phyloP scores from a whole-genome alignment of 2,888 invertebrate genomes.

The Alloscopus bannaensis region DNA sequence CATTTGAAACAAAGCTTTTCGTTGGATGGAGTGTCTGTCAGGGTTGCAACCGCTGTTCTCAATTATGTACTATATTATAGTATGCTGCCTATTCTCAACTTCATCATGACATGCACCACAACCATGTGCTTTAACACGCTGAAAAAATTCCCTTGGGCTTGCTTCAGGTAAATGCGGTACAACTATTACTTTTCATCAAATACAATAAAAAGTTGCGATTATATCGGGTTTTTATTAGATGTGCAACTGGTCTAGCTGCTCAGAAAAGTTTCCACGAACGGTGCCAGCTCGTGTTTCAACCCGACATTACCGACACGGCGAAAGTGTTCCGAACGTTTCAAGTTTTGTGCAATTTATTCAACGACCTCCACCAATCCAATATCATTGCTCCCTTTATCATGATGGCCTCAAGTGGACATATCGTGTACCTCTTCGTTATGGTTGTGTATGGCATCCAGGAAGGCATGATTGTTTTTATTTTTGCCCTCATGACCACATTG shows the following conservation, averaged over 20 bases:
- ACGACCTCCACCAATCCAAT: not conserved
- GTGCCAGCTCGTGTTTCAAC: no score
- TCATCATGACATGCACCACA: conserved; percentile 11
- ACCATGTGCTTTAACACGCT: conserved; percentile 1
- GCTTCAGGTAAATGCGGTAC: conserved; percentile 12
- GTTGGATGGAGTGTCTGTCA: no score
- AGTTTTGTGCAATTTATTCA: conserved; percentile 15
- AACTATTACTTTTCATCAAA: not conserved
- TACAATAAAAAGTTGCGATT: not conserved
- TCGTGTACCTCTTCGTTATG: conserved; percentile 22
- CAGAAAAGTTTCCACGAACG: no score
- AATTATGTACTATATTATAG: not conserved
- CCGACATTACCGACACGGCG: no score
- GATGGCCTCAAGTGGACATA: conserved; percentile 1
- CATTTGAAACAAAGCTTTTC: not conserved
- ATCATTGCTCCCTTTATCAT: not conserved
- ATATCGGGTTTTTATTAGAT: not conserved
- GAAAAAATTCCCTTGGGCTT: not conserved
- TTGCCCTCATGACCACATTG: not conserved
- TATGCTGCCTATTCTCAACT: not conserved
- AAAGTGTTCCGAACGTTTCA: not conserved
- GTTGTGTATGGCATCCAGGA: not conserved
- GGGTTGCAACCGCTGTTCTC: not conserved
- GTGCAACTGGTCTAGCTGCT: not conserved
- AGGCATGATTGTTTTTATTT: conserved; percentile 4